These are phyloP conservation scores for Watsonalla cultraria DNA, from an alignment of 2,888 invertebrate genomes.

Conservation along the genomic window DNA sequence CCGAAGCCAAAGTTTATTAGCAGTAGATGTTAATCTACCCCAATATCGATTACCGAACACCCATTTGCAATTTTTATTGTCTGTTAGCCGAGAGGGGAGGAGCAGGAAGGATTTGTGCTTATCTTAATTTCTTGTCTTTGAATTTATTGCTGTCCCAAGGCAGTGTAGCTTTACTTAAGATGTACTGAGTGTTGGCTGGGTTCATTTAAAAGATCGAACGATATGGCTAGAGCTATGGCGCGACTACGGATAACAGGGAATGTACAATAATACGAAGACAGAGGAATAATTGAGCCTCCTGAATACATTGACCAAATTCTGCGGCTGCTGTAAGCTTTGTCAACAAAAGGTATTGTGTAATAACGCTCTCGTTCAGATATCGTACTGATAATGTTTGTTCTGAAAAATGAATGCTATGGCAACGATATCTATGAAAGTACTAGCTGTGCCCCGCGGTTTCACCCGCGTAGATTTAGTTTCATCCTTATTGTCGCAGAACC, in stretches of 20 bases:
- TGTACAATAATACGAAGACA: too few relatives aligned
- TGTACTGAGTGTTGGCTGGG: neutral
- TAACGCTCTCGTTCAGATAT: too few relatives aligned
- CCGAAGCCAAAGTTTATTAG: neutral
- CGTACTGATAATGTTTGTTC: too few relatives aligned
- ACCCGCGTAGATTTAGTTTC: too few relatives aligned
- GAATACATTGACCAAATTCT: too few relatives aligned
- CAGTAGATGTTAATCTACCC: neutral
- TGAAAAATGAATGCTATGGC: too few relatives aligned
- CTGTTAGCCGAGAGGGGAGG: neutral
- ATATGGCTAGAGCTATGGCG: neutral
- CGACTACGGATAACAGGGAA: neutral
- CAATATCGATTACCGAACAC: neutral
- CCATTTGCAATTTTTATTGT: neutral
- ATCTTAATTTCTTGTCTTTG: neutral
- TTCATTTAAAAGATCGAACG: neutral
- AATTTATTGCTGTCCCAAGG: neutral
- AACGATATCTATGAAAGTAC: too few relatives aligned
- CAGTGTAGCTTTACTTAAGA: neutral
- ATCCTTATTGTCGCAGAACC: too few relatives aligned
- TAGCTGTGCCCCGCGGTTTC: too few relatives aligned
- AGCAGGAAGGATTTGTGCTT: neutral
- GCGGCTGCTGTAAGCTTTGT: too few relatives aligned
- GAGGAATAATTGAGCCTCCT: too few relatives aligned
- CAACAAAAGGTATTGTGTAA: too few relatives aligned